A percentile compares a stretch with the other conserved stretches of the same genome.
Conservation (phyloP, 2,113 vertebrate genomes). For the Megaceryle maxima region DNA sequence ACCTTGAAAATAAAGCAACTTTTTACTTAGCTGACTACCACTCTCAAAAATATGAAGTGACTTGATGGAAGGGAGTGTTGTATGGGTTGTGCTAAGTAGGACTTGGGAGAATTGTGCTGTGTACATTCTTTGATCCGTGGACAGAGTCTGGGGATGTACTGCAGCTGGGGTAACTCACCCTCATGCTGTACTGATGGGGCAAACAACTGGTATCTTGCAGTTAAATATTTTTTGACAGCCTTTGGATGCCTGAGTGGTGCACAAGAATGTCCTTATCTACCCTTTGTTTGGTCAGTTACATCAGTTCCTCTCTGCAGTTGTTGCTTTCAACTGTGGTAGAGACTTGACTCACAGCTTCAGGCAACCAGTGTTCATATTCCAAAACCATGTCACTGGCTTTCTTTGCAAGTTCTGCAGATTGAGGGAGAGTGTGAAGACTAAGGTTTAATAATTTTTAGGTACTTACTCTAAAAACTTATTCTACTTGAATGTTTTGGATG, state of each 20-base stretch:
- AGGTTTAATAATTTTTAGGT: background rate
- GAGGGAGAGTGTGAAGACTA: background rate
- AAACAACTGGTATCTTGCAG: background rate
- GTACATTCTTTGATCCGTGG: background rate
- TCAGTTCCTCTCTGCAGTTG: background rate
- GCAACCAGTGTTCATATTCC: fast-evolving
- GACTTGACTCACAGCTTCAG: background rate
- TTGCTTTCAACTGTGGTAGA: background rate
- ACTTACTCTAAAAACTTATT: background rate
- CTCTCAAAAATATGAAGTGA: background rate
- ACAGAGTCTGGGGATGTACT: background rate
- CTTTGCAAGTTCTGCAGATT: background rate
- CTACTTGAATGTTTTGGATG: background rate
- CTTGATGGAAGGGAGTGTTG: background rate
- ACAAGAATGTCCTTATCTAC: background rate
- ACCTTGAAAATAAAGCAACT: background rate
- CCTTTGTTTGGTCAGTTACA: background rate
- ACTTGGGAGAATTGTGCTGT: fast-evolving
- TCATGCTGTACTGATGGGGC: background rate
- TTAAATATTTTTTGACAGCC: background rate
- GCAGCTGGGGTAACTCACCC: background rate
- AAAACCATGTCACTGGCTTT: background rate
- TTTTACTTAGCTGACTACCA: background rate
- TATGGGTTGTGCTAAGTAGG: background rate
- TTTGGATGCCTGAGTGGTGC: background rate